Evolutionary conservation across 2,797 vertebrate genomes (phyloP).

Genomic region (Heliangelus exortis): DNA sequence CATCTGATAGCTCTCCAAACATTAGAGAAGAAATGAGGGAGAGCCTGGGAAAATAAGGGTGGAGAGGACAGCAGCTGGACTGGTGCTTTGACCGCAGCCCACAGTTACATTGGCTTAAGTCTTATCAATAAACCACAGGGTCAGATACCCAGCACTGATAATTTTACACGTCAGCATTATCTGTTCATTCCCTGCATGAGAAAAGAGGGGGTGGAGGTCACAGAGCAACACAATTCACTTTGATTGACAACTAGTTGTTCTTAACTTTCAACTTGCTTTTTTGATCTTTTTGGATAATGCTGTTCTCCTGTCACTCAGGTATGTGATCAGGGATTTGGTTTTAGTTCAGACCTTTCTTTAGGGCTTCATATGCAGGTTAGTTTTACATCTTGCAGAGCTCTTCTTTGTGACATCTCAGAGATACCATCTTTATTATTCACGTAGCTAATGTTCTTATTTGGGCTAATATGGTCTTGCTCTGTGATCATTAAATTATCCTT

Average conservation of each 20-base stretch:
- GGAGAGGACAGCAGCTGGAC: slow-evolving; percentile 48
- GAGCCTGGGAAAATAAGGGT: slow-evolving; percentile 67
- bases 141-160: slow-evolving; percentile 56
- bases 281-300: slow-evolving; percentile 27
- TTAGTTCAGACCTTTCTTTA: slow-evolving; percentile 26
- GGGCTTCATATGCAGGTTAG: not conserved
- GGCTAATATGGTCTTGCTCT: not conserved
- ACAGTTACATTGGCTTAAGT: slow-evolving; percentile 39
- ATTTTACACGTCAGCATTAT: slow-evolving; percentile 51
- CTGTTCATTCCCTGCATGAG: slow-evolving; percentile 55
- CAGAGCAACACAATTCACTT: slow-evolving; percentile 57
- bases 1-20: slow-evolving; percentile 9
- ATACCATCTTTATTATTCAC: not conserved
- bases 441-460: not conserved
- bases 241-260: slow-evolving; percentile 31
- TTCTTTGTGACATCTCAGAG: not conserved
- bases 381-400: slow-evolving; percentile 25
- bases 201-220: slow-evolving; percentile 71
- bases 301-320: slow-evolving; percentile 46
- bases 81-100: slow-evolving; percentile 44
- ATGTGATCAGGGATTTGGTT: slow-evolving; percentile 21
- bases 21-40: slow-evolving; percentile 31
- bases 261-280: slow-evolving; percentile 38
- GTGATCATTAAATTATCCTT: not conserved
- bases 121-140: slow-evolving; percentile 61